Evolutionary conservation across 2,888 invertebrate species (phyloP).

Genomic region (Horisme vitalbata): DNA sequence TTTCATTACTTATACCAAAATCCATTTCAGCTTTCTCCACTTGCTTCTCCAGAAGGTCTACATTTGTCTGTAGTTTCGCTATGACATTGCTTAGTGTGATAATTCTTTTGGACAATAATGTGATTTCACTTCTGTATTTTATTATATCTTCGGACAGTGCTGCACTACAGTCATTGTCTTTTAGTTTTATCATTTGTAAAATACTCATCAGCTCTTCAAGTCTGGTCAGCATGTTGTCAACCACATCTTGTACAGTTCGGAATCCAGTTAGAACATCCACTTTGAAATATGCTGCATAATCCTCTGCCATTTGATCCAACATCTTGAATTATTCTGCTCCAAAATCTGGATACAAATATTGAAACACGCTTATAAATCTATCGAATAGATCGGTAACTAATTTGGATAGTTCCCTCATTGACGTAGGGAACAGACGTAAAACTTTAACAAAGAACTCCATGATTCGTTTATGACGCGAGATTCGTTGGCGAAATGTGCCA

Average conservation of each 20-base stretch:
- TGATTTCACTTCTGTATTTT: slow-evolving; percentile 77
- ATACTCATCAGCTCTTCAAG: slow-evolving; percentile 86
- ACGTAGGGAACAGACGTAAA: slow-evolving; percentile 54
- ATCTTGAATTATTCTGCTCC: slow-evolving; percentile 56
- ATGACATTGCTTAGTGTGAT: slow-evolving; percentile 80
- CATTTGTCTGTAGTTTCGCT: slow-evolving; percentile 69
- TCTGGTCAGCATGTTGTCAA: slow-evolving; percentile 86
- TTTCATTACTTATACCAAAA: slow-evolving; percentile 81
- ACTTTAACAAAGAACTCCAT: slow-evolving; percentile 69
- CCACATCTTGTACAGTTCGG: slow-evolving; percentile 83
- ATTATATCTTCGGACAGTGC: slow-evolving; percentile 80
- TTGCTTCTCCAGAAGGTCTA: slow-evolving; percentile 82
- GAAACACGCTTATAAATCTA: slow-evolving; percentile 59
- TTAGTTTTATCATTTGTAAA: slow-evolving; percentile 79
- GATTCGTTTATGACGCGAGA: slow-evolving; percentile 8
- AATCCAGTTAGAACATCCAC: slow-evolving; percentile 80
- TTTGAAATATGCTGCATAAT: slow-evolving; percentile 82
- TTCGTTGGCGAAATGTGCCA: slow-evolving; percentile 13
- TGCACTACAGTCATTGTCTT: slow-evolving; percentile 68
- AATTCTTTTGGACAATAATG: slow-evolving; percentile 78
- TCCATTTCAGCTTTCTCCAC: slow-evolving; percentile 84
- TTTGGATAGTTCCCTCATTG: slow-evolving; percentile 63
- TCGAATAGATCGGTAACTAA: slow-evolving; percentile 63
- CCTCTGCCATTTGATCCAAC: slow-evolving; percentile 77
- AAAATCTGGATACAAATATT: slow-evolving; percentile 75